A percentile compares a stretch with the other conserved stretches of the same genome.
These are phyloP conservation scores for Exocentrus adspersus DNA, from an alignment of 2,888 invertebrate genomes.

Conservation along the genomic window DNA sequence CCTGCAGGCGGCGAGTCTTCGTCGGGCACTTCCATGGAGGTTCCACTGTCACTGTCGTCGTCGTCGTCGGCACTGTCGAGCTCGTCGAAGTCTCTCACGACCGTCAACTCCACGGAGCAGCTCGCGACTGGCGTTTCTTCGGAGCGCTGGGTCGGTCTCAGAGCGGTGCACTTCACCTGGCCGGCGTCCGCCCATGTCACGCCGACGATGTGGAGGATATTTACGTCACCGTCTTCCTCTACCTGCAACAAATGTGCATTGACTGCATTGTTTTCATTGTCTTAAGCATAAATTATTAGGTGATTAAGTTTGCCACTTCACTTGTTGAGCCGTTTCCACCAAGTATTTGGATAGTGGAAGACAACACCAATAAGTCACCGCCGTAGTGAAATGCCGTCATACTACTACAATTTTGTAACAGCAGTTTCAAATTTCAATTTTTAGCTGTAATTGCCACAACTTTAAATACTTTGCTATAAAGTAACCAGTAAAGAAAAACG, in stretches of 20 bases:
- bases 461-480: background rate
- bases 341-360: too few species aligned
- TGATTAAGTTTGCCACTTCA: too few species aligned
- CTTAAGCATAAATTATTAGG: too few species aligned
- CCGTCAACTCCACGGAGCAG: slow-evolving; percentile 22
- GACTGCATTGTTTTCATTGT: background rate
- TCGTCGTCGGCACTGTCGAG: slow-evolving; percentile 36
- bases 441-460: background rate
- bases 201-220: slow-evolving; percentile 69
- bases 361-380: too few species aligned
- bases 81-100: slow-evolving; percentile 26
- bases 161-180: slow-evolving; percentile 51
- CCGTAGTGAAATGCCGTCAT: too few species aligned
- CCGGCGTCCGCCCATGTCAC: slow-evolving; percentile 63
- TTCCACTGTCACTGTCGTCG: slow-evolving; percentile 38
- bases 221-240: slow-evolving; percentile 66
- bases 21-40: slow-evolving; percentile 46
- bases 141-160: slow-evolving; percentile 25
- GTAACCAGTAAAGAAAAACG: background rate
- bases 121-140: slow-evolving; percentile 15
- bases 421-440: too few species aligned
- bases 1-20: slow-evolving; percentile 31
- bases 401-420: too few species aligned
- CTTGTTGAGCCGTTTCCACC: too few species aligned
- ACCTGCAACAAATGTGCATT: slow-evolving; percentile 55